Evolutionary conservation across 2,888 invertebrate genomes (phyloP).

Genomic region (Taphrorychus bicolor): DNA sequence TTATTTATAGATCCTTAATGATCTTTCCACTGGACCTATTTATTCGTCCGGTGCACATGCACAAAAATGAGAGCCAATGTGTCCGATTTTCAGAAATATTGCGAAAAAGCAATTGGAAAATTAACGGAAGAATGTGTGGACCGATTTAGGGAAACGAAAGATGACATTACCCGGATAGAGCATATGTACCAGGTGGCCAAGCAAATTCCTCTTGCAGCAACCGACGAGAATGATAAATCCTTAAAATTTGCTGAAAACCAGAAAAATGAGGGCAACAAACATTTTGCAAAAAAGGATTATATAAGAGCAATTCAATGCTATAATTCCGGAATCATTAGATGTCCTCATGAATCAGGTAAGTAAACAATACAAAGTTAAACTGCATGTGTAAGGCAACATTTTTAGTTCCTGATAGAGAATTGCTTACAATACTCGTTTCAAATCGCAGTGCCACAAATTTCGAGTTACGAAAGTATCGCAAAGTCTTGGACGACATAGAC

Average conservation of each 20-base stretch:
- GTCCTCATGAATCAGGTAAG: constrained; percentile 72
- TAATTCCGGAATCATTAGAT: constrained; percentile 70
- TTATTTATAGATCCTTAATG: constrained; percentile 17
- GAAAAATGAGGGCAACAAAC: constrained; percentile 76
- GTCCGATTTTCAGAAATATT: constrained; percentile 67
- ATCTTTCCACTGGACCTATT: not conserved
- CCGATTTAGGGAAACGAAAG: constrained; percentile 68
- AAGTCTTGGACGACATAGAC: constrained; percentile 74
- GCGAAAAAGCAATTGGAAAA: constrained; percentile 62
- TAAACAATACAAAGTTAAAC: not conserved
- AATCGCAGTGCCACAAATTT: constrained; percentile 84
- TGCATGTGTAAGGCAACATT: too few species aligned
- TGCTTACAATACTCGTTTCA: constrained; percentile 74
- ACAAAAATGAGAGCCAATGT: constrained; percentile 20
- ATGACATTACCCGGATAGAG: constrained; percentile 70
- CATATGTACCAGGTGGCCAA: constrained; percentile 64
- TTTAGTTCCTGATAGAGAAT: constrained; percentile 61
- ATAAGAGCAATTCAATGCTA: constrained; percentile 73
- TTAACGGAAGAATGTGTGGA: constrained; percentile 65
- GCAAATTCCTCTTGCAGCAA: constrained; percentile 50
- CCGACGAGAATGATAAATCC: constrained; percentile 61
- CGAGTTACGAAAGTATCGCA: constrained; percentile 72
- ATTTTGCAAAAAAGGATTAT: constrained; percentile 76
- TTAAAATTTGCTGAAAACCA: constrained; percentile 66
- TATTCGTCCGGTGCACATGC: not conserved